Evolutionary conservation across 1,140 invertebrate genomes (phyloP).

Genomic region (Hypothenemus hampei): DNA sequence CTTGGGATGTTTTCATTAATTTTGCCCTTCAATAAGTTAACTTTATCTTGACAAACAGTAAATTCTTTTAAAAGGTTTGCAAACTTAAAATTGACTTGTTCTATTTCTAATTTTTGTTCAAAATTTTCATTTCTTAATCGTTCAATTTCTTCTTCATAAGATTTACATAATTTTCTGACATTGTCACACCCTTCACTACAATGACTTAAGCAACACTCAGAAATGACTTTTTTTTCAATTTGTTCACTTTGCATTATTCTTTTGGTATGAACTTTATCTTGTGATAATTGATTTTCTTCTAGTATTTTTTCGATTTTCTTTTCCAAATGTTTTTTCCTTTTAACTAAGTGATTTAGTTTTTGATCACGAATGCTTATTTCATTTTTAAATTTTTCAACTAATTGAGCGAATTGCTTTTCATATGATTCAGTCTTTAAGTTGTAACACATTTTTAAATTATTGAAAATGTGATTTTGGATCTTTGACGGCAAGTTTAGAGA

Average conservation of each 20-base stretch:
- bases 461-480: slow-evolving; percentile 3
- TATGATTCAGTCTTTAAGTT: slow-evolving; percentile 13
- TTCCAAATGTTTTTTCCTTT: slow-evolving; percentile 17
- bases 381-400: slow-evolving; percentile 22
- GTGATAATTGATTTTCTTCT: slow-evolving; percentile 15
- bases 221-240: slow-evolving; percentile 1
- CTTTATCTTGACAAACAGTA: slow-evolving; percentile 21
- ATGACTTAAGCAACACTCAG: slow-evolving; percentile 16
- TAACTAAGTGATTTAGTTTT: slow-evolving; percentile 8
- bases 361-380: slow-evolving; percentile 7
- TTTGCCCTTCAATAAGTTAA: slow-evolving; percentile 11
- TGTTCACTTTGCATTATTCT: background rate
- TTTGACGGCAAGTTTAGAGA: slow-evolving; percentile 1
- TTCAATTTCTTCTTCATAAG: slow-evolving; percentile 20
- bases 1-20: background rate
- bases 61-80: slow-evolving; percentile 18
- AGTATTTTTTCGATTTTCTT: slow-evolving; percentile 8
- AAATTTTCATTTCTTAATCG: slow-evolving; percentile 9
- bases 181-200: slow-evolving; percentile 19
- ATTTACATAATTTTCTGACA: background rate
- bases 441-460: slow-evolving; percentile 14
- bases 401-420: slow-evolving; percentile 12
- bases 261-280: slow-evolving; percentile 2
- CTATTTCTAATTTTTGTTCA: slow-evolving; percentile 17
- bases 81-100: slow-evolving; percentile 7